phyloP scores from a whole-genome alignment of 2,888 invertebrate genomes.

The Argynnis bischoffii region DNA sequence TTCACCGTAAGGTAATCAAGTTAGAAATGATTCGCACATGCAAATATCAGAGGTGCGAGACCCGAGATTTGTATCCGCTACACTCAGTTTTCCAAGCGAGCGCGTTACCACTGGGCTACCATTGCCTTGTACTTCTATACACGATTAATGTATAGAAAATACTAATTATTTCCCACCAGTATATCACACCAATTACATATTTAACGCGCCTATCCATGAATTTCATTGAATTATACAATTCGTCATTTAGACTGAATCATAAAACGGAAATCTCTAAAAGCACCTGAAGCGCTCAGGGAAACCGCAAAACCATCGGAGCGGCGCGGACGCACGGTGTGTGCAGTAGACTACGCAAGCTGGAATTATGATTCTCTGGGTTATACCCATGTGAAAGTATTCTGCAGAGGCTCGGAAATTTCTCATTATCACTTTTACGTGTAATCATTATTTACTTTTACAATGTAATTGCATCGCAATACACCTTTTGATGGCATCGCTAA shows the following conservation, averaged over 20 bases:
- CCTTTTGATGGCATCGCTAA: too few relatives aligned
- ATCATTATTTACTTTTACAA: constrained; percentile 29
- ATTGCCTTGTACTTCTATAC: too few relatives aligned
- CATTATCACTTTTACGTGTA: neutral
- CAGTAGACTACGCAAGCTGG: constrained; percentile 26
- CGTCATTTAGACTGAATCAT: neutral
- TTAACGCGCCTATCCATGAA: neutral
- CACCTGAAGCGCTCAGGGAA: constrained; percentile 39
- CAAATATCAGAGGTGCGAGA: too few relatives aligned
- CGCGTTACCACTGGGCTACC: too few relatives aligned
- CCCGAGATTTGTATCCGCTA: too few relatives aligned
- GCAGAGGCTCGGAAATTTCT: constrained; percentile 57
- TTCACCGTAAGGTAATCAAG: too few relatives aligned
- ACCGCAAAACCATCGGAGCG: constrained; percentile 39
- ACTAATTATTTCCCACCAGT: too few relatives aligned
- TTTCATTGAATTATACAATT: neutral
- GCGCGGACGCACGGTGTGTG: constrained; percentile 12
- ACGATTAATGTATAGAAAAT: too few relatives aligned
- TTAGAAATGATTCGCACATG: too few relatives aligned
- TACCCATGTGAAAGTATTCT: constrained; percentile 65
- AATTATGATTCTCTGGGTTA: constrained; percentile 51
- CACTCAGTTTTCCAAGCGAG: too few relatives aligned
- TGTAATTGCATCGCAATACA: constrained; percentile 3
- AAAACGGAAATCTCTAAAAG: constrained; percentile 18
- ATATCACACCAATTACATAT: too few relatives aligned